Conservation (phyloP, 2,888 invertebrate genomes). For the Altica lythri region DNA sequence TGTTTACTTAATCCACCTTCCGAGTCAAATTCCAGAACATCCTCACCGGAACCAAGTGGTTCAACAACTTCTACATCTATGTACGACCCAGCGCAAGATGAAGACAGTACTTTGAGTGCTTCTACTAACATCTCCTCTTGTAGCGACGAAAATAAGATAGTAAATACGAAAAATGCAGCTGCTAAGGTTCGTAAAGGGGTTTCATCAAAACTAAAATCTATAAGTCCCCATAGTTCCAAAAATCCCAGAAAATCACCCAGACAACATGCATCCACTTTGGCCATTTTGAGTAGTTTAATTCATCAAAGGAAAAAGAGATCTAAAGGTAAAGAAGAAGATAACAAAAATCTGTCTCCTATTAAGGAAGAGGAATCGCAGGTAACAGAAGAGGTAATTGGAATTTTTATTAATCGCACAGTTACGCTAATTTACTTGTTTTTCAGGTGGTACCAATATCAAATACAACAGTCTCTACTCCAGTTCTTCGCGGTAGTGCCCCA, state of each 20-base stretch:
- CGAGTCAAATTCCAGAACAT: slow-evolving; percentile 35
- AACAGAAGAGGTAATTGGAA: slow-evolving; percentile 28
- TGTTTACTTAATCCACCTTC: slow-evolving; percentile 51
- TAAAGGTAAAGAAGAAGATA: slow-evolving; percentile 35
- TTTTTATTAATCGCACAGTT: neutral
- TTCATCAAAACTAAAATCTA: no score
- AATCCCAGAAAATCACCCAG: slow-evolving; percentile 83
- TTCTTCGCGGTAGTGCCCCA: no score
- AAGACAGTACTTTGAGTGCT: slow-evolving; percentile 48
- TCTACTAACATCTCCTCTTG: slow-evolving; percentile 35
- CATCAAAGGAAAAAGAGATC: slow-evolving; percentile 61
- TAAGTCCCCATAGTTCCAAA: slow-evolving; percentile 47
- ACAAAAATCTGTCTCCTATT: slow-evolving; percentile 40
- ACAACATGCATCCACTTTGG: slow-evolving; percentile 86
- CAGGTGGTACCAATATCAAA: neutral
- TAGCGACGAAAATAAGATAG: slow-evolving; percentile 19
- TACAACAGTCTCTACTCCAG: neutral
- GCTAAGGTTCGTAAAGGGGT: neutral
- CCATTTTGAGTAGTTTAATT: slow-evolving; percentile 73
- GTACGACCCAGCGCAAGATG: slow-evolving; percentile 42
- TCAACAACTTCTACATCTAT: slow-evolving; percentile 36
- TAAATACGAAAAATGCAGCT: neutral
- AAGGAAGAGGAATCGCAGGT: slow-evolving; percentile 43
- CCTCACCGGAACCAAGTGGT: slow-evolving; percentile 45
- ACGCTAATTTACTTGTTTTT: neutral